phyloP scores from a whole-genome alignment of 2,888 invertebrate genomes.

The Archips xylosteana region DNA sequence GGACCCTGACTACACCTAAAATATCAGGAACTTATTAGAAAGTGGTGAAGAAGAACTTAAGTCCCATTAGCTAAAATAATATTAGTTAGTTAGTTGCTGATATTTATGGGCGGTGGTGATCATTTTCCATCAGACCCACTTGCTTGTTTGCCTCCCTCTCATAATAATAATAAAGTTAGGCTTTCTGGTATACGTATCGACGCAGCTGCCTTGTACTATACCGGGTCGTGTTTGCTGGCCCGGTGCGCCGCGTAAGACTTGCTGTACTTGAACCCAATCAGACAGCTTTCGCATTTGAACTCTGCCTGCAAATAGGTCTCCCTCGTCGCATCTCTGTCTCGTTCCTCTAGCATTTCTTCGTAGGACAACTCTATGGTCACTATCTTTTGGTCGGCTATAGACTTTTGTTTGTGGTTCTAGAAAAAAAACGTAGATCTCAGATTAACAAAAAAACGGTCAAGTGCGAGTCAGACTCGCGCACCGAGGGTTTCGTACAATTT shows the following conservation, averaged over 20 bases:
- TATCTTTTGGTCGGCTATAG: constrained; percentile 29
- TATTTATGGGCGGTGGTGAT: no score
- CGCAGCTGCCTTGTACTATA: constrained; percentile 34
- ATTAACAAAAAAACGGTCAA: neutral
- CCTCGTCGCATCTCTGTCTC: constrained; percentile 52
- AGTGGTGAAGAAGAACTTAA: no score
- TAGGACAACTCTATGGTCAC: constrained; percentile 61
- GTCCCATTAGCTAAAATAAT: no score
- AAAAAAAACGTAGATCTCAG: neutral
- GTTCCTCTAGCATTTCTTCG: constrained; percentile 66
- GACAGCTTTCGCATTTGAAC: constrained; percentile 62
- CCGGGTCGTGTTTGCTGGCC: constrained; percentile 57
- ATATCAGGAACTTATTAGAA: no score
- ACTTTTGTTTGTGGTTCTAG: constrained; percentile 19
- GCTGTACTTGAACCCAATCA: constrained; percentile 59
- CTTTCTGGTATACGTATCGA: no score
- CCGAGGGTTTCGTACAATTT: no score
- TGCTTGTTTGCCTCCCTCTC: no score
- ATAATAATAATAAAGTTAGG: no score
- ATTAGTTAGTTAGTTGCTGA: no score
- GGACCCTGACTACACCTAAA: no score
- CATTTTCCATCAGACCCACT: no score
- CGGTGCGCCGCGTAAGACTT: constrained; percentile 57
- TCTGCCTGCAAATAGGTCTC: constrained; percentile 54
- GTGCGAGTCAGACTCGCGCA: no score